phyloP scores from a whole-genome alignment of 2,113 vertebrate genomes.

The Recurvirostra avosetta region DNA sequence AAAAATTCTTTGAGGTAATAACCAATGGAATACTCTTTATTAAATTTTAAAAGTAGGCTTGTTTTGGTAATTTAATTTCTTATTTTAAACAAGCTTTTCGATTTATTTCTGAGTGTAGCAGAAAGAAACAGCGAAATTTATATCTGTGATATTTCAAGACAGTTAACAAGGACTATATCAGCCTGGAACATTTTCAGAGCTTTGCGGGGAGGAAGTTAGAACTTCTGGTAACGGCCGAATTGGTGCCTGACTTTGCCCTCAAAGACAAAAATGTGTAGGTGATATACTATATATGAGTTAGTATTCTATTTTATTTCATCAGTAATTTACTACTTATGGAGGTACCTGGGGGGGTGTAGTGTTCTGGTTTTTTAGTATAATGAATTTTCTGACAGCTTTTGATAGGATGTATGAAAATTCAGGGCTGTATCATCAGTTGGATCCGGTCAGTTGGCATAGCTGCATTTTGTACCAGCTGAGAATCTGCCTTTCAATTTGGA shows the following conservation, averaged over 20 bases:
- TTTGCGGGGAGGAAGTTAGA: background rate
- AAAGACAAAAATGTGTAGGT: background rate
- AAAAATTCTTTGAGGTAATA: constrained; percentile 16
- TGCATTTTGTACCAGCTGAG: background rate
- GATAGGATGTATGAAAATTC: background rate
- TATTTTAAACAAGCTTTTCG: background rate
- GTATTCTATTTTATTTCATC: background rate
- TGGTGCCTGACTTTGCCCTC: background rate
- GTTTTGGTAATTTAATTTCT: background rate
- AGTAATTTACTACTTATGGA: background rate
- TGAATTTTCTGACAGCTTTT: background rate
- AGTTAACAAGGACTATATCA: background rate
- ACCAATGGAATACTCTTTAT: background rate
- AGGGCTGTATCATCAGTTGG: background rate
- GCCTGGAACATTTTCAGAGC: background rate
- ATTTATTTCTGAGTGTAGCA: background rate
- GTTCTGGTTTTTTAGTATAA: background rate
- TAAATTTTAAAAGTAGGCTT: background rate
- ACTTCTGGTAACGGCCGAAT: background rate
- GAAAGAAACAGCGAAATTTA: background rate
- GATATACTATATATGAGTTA: background rate
- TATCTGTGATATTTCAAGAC: background rate
- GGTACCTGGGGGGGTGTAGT: too few relatives aligned
- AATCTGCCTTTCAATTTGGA: constrained; percentile 12
- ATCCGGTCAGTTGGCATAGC: background rate